These are phyloP conservation scores for Laspeyria flexula DNA, from an alignment of 2,888 invertebrate genomes.

Conservation along the genomic window DNA sequence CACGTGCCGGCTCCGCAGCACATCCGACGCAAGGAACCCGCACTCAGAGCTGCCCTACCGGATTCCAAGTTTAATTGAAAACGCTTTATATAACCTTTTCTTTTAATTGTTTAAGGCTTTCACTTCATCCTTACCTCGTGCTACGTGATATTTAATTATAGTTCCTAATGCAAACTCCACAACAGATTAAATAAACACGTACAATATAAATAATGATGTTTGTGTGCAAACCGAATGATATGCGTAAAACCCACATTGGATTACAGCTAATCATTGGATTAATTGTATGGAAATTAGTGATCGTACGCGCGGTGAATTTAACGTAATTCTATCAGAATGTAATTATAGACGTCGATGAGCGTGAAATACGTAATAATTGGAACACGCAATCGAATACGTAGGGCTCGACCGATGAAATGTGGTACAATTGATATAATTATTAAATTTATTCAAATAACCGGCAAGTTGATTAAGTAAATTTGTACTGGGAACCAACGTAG, in stretches of 20 bases:
- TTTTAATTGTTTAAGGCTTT: conserved; percentile 71
- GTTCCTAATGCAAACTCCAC: conserved; percentile 48
- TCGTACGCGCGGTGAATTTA: conserved; percentile 72
- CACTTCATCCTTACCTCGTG: conserved; percentile 48
- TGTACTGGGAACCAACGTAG: neutral
- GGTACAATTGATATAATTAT: conserved; percentile 38
- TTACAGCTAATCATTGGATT: conserved; percentile 79
- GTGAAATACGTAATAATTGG: conserved; percentile 80
- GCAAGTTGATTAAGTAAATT: conserved; percentile 23
- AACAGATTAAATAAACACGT: conserved; percentile 46
- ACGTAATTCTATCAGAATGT: conserved; percentile 79
- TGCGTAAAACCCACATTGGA: conserved; percentile 63
- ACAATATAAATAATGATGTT: conserved; percentile 43
- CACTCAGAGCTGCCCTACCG: conserved; percentile 60
- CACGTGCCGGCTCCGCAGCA: conserved; percentile 57
- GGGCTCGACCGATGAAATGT: conserved; percentile 34
- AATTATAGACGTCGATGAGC: conserved; percentile 80
- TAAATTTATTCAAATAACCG: conserved; percentile 31
- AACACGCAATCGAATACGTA: conserved; percentile 52
- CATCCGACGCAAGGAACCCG: conserved; percentile 61
- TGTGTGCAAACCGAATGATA: conserved; percentile 53
- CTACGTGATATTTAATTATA: conserved; percentile 55
- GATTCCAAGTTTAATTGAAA: conserved; percentile 82
- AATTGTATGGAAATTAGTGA: conserved; percentile 79
- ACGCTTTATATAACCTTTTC: conserved; percentile 74